A percentile compares a stretch with the other conserved stretches of the same genome.
phyloP scores from a whole-genome alignment of 2,797 vertebrate species.

The Falco naumanni region DNA sequence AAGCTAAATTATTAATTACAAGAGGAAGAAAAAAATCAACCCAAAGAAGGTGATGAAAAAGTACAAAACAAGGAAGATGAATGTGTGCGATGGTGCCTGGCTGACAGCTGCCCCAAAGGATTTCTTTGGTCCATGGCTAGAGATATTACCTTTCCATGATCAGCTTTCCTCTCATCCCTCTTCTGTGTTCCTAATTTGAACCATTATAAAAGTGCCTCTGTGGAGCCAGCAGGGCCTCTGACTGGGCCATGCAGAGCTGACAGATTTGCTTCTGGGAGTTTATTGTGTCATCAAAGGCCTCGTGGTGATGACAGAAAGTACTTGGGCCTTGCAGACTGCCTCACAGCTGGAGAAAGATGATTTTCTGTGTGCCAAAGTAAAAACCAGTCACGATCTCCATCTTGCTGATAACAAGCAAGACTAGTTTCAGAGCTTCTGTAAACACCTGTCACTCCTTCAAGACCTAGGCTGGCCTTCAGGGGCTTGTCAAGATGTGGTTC shows the following conservation, averaged over 20 bases:
- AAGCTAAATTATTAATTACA: conserved; percentile 90
- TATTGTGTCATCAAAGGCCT: conserved; percentile 8
- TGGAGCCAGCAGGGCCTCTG: conserved; percentile 12
- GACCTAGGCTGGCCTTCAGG: not conserved
- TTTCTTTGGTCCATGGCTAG: conserved; percentile 39
- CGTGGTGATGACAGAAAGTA: not conserved
- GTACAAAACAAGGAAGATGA: conserved; percentile 50
- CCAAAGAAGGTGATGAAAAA: conserved; percentile 44
- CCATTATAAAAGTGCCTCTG: conserved; percentile 70
- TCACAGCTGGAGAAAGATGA: conserved; percentile 3
- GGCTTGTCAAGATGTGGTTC: not conserved
- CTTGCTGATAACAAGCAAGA: conserved; percentile 49
- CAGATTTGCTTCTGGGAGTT: conserved; percentile 31
- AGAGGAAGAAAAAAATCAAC: conserved; percentile 39
- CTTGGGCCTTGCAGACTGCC: not conserved
- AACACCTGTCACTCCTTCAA: not conserved
- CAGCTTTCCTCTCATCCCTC: conserved; percentile 50
- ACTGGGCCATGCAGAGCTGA: not conserved
- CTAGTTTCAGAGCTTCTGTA: conserved; percentile 39
- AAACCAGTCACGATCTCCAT: not conserved
- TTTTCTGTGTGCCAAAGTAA: conserved; percentile 65
- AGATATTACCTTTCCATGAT: conserved; percentile 35
- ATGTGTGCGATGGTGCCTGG: conserved; percentile 6
- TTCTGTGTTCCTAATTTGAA: conserved; percentile 42
- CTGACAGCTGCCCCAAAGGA: conserved; percentile 21